Base-by-base conservation (phyloP, 2,888 invertebrate genomes). In the Phymatocera aterrima region DNA sequence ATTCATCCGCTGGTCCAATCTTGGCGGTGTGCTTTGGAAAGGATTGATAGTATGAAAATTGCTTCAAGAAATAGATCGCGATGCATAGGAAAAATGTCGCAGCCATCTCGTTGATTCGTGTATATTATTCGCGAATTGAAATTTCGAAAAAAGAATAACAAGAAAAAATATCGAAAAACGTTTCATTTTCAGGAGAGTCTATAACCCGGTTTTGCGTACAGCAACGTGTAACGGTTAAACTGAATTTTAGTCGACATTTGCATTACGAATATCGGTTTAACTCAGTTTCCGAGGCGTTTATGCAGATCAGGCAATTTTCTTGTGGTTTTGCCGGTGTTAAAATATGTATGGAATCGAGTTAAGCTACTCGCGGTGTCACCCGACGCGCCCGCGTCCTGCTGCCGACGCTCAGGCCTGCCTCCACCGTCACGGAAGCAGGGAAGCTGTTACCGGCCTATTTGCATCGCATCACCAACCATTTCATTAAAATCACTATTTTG, bases 281-380 rank as follows among this genome's bases (percentile, higher is more conserved):
- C 86, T 85, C 82, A 85, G 87, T 86, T 87, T 83, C 84, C 85
- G 87, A 87, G 87, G 86, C 87, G 86, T 89, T 89, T 90, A 90
- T 89, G 88, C 86, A 87, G 87, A 88, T 87, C 87, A 87, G 85
- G 86, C 89, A 90, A 90, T 89, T 90, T 90, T 90, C 90, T 90
- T 89, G 88, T 86, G 89, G 88, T 89, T 89, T 87, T 84, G 87
- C 84, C 83, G 83, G 86, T 88, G 90, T 89, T 90, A 89, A 90
- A 90, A 90, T 90, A 90, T 90, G 90, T 90, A 90, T 90, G 86
- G 89, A 87, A 89, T 88, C 85, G 87, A 88, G 89, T 90, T 89
- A 90, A 90, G 86, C 88, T 85, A 84, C 84, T 75, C 75, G 57
- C 87, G 82, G 82, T 79, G 81, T 82, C 80, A 68, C 77, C 60